phyloP scores from a whole-genome alignment of 2,888 invertebrate genomes.

The Theodoxus fluviatilis region DNA sequence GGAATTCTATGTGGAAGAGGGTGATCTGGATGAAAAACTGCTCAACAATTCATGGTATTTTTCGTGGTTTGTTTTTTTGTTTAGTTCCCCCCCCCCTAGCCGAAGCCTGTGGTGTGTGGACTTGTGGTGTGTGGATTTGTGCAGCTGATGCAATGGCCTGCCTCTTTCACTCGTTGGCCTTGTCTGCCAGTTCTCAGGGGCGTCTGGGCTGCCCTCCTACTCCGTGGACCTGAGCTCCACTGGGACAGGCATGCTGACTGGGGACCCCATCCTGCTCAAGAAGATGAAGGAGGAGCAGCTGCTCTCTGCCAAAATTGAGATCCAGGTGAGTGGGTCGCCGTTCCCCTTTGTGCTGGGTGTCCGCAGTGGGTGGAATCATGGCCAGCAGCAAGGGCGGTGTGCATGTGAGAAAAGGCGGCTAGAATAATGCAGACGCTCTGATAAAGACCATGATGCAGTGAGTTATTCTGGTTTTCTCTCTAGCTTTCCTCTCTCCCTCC shows the following conservation, averaged over 20 bases:
- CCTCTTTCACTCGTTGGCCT: not conserved
- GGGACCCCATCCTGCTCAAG: conserved; percentile 53
- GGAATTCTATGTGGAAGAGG: too few species aligned
- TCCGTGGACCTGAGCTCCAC: conserved; percentile 50
- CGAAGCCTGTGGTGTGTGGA: not conserved
- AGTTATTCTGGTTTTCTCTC: too few species aligned
- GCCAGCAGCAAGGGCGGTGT: too few species aligned
- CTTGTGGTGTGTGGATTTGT: not conserved
- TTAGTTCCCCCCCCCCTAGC: not conserved
- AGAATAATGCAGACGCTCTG: not conserved
- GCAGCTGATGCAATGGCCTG: not conserved
- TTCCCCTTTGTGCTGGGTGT: not conserved
- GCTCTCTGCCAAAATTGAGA: conserved; percentile 56
- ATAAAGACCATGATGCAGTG: conserved; percentile 41
- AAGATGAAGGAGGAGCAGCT: conserved; percentile 46
- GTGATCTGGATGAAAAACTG: too few species aligned
- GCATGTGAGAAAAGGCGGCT: not conserved
- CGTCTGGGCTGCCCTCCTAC: conserved; percentile 49
- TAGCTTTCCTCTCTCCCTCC: too few species aligned
- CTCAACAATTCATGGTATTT: too few species aligned
- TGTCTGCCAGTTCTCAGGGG: conserved; percentile 52
- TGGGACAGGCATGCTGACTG: conserved; percentile 52
- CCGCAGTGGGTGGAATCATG: too few species aligned
- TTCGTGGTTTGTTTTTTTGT: too few species aligned
- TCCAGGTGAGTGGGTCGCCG: conserved; percentile 51